Base-by-base conservation (phyloP, 1,140 invertebrate species). In the Papilio dardanus region DNA sequence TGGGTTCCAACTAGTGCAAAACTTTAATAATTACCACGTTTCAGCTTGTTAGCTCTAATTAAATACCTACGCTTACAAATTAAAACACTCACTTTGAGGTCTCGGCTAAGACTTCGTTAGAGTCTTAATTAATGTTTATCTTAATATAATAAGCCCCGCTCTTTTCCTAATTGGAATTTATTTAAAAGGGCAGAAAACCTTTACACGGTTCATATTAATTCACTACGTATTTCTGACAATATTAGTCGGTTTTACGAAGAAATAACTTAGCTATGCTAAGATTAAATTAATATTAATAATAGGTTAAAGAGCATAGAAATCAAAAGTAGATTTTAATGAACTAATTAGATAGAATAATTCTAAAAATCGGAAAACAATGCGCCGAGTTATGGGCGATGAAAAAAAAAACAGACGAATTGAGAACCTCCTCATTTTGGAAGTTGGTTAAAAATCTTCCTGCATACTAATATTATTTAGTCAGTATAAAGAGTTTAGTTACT, bases 81-180 rank as follows among this genome's bases (percentile, higher is more conserved):
- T 73, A 73, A 73, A 73, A 73, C 71, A 73, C 71, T 73, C 31
- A 73, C 71, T 73, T 73, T 73, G 71, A 73, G 71, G 71, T 73
- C 71, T 58, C 71, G 16, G 71, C 71, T 73, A 73, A 73, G 46
- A 73, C 71, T 73, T 73, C 71, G 71, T 73, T 62, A 73, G 71
- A 58, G 42, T 73, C 71, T 73, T 73, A 73, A 73, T 73, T 73
- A 73, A 73, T 73, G 71, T 58, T 73, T 73, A 73, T 73, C 71
- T 73, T 58, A 73, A 73, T 73, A 73, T 73, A 73, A 73, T 73
- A 73, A 73, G 71, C 71, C 42, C 28, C 50, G 46, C 71, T 73
- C 46, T 73, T 54, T 73, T 50, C 71, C 71, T 73, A 73, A 73
- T 73, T 73, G 71, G 46, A 50, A 73, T 73, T 73, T 73, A 73